Evolutionary conservation across 2,113 vertebrate species (phyloP).

Genomic region (Gasterosteus aculeatus): DNA sequence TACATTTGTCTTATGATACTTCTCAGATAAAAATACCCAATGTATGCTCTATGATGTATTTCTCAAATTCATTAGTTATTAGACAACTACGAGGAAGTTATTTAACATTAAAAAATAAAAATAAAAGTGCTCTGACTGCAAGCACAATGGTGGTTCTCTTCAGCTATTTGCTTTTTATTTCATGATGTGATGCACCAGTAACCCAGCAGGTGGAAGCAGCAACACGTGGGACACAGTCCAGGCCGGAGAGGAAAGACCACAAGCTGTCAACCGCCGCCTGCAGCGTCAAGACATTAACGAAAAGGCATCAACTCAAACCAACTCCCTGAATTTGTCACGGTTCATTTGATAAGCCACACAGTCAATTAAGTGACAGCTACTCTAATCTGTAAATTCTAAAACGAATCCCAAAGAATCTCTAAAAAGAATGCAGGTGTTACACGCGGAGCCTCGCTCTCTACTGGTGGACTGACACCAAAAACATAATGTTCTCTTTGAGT

Average conservation of each 20-base stretch:
- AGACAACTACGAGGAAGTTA: not conserved
- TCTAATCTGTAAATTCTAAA: not conserved
- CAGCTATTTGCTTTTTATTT: not conserved
- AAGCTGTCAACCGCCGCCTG: not conserved
- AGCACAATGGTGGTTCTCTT: not conserved
- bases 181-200: not conserved
- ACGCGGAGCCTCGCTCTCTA: not conserved
- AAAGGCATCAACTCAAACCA: not conserved
- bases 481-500: not conserved
- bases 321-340: not conserved
- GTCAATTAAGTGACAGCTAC: constrained; percentile 3
- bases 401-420: no score
- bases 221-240: constrained; percentile 8
- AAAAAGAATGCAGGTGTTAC: no score
- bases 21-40: not conserved
- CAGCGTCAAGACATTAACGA: no score
- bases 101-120: not conserved
- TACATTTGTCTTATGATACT: not conserved
- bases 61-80: not conserved
- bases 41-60: not conserved
- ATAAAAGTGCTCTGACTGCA: not conserved
- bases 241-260: not conserved
- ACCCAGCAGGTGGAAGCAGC: constrained; percentile 69
- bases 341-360: not conserved
- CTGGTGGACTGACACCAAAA: not conserved